Conservation (phyloP, 2,888 invertebrate species). For the Machimus rusticus region DNA sequence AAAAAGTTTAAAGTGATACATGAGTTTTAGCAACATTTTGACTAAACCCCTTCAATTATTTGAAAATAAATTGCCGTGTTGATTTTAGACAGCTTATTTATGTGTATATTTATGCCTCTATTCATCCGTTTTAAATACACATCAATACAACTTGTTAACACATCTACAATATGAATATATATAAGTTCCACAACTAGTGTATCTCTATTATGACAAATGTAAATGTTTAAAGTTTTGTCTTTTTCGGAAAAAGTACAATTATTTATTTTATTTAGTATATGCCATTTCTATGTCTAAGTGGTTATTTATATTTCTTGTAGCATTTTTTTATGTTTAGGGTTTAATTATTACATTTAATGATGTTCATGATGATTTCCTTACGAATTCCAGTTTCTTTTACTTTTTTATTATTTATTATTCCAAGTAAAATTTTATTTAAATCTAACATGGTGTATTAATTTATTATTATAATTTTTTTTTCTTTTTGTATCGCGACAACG, state of each 20-base stretch:
- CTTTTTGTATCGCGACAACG: neutral
- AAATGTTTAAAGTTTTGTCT: slow-evolving; percentile 14
- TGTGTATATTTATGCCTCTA: slow-evolving; percentile 29
- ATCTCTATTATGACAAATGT: slow-evolving; percentile 4
- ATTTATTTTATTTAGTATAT: slow-evolving; percentile 11
- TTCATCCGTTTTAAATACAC: slow-evolving; percentile 21
- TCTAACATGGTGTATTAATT: slow-evolving; percentile 9
- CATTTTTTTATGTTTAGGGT: neutral
- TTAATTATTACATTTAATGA: neutral
- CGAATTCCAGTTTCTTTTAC: slow-evolving; percentile 25
- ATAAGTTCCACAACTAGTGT: slow-evolving; percentile 26
- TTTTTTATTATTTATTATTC: slow-evolving; percentile 24
- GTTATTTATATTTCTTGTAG: neutral
- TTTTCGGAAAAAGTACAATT: slow-evolving; percentile 37
- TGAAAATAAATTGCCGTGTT: neutral
- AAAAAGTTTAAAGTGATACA: neutral
- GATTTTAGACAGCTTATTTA: slow-evolving; percentile 35
- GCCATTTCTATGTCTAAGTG: slow-evolving; percentile 12
- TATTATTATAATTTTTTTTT: neutral
- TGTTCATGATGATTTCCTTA: slow-evolving; percentile 29
- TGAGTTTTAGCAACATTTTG: neutral
- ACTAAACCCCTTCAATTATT: neutral
- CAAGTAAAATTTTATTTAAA: slow-evolving; percentile 15
- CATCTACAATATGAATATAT: slow-evolving; percentile 34
- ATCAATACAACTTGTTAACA: slow-evolving; percentile 37